Base-by-base conservation (phyloP, 2,113 vertebrate genomes). In the Bujurquina vittata region DNA sequence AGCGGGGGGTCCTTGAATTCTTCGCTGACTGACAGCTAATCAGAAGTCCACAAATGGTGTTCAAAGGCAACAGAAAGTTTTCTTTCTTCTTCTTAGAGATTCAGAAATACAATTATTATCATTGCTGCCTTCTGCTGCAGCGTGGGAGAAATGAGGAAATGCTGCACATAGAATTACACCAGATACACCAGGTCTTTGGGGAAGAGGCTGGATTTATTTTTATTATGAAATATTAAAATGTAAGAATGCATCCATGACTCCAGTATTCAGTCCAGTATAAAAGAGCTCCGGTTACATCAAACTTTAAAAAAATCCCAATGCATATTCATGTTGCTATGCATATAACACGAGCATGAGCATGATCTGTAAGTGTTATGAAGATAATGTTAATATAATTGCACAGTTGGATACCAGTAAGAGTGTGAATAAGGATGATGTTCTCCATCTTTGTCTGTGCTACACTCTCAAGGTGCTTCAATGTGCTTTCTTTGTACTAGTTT, bases 11-110 rank as follows among this genome's bases (percentile, higher is more conserved):
- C 20, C n/a, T 67, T 22, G 56, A 22, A 56, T 72, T 54, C 61
- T 43, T 81, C 22, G 1, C 29, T 63, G 37, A 80, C 62, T 79
- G 78, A 84, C 59, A 80, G 63, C 60, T 43, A 49, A 79, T 79
- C 81, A 49, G 15, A 76, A 61, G 43, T 83, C 33, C 15, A 20
- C 10, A 11, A 59, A 65, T 20, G 10, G 7, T 29, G 77, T 54
- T 80, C 37, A 67, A 61, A 40, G 10, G 17, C 23, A 15, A 60
- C 17, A 35, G 10, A 46, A 35, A 43, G 60, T 23, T 20, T 60
- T 15, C 61, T 73, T 43, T 73, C 65, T 49, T 67, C 63, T 8
- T 52, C 67, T 75, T 43, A 31, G 20, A 60, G 29, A 84, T 74
- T 80, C 54, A 46, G 29, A 54, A 81, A 75, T 57, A 23, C 11